Conservation (phyloP, 2,797 vertebrate species). For the Poliocrania exsul region DNA sequence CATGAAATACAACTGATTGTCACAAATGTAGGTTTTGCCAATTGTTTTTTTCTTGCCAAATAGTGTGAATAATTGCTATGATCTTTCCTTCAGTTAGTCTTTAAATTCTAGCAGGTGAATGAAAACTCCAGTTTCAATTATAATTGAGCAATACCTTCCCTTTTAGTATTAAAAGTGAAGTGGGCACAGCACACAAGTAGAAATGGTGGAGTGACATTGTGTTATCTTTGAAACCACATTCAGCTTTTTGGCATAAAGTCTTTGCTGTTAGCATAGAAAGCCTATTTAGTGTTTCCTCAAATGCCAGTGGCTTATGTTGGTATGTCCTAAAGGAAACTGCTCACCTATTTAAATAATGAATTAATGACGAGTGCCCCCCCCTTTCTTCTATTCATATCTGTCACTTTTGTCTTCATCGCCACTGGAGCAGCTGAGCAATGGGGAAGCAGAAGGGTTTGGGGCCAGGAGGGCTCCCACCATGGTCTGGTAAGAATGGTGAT, state of each 20-base stretch:
- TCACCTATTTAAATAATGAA: neutral
- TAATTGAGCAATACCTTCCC: neutral
- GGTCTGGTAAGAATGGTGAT: neutral
- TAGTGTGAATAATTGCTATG: neutral
- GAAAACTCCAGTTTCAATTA: constrained; percentile 1
- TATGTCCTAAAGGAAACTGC: neutral
- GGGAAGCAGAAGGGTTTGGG: neutral
- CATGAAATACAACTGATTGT: constrained; percentile 41
- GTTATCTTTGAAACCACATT: constrained; percentile 36
- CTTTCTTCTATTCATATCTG: neutral
- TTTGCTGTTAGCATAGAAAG: constrained; percentile 20
- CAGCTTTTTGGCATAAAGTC: constrained; percentile 32
- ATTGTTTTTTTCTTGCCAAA: neutral
- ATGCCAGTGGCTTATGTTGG: neutral
- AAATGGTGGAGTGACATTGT: constrained; percentile 24
- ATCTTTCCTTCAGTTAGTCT: neutral
- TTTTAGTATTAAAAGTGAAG: neutral
- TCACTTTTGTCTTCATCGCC: neutral
- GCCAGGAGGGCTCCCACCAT: neutral
- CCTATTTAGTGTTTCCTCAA: neutral
- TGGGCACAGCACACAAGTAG: neutral
- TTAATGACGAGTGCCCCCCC: neutral
- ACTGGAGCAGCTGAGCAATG: neutral
- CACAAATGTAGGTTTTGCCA: neutral
- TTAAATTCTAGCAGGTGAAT: constrained; percentile 8